Conservation (phyloP, 2,888 invertebrate genomes). For the Philaethria dido region DNA sequence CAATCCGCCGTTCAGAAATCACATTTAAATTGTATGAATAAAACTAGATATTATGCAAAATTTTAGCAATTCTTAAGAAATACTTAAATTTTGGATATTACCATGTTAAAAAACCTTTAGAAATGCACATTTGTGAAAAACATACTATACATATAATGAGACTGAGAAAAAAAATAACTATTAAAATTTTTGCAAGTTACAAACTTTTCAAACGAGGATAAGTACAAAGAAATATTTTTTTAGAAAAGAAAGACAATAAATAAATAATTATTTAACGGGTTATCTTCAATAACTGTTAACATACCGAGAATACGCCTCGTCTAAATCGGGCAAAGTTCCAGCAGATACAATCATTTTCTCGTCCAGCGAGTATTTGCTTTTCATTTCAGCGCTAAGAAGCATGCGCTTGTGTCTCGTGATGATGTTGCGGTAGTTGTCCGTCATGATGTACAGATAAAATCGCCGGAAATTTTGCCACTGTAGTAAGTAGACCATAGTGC, state of each 20-base stretch:
- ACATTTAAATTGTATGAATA: background rate
- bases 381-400: conserved; percentile 89
- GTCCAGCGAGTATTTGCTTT: conserved; percentile 86
- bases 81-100: background rate
- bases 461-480: conserved; percentile 96
- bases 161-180: too few species aligned
- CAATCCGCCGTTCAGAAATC: background rate
- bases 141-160: too few species aligned
- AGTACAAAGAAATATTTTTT: too few species aligned
- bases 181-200: too few species aligned
- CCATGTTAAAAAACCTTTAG: background rate
- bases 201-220: too few species aligned
- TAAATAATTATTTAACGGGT: too few species aligned
- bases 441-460: conserved; percentile 96
- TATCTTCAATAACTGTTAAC: too few species aligned
- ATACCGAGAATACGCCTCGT: conserved; percentile 93
- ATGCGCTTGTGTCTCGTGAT: conserved; percentile 92
- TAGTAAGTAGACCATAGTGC: conserved; percentile 91
- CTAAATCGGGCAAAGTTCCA: conserved; percentile 93
- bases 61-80: background rate
- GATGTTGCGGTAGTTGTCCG: conserved; percentile 94
- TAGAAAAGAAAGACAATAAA: too few species aligned
- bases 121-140: too few species aligned
- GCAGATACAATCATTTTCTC: conserved; percentile 93
- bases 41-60: background rate